Evolutionary conservation across 2,113 vertebrate genomes (phyloP).

Genomic region (Regulus satrapa): DNA sequence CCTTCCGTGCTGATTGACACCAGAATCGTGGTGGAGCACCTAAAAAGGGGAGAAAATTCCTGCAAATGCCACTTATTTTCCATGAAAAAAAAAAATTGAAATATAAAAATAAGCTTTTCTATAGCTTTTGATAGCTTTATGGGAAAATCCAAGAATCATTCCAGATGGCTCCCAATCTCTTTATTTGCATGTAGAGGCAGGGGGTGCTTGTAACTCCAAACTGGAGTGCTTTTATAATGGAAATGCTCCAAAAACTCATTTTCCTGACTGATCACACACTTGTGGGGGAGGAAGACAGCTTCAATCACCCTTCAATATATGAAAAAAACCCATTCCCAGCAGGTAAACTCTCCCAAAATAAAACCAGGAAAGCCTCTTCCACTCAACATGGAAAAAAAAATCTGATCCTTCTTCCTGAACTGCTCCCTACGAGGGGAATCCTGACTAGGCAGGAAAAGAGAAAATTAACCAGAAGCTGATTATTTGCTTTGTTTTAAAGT

Average conservation of each 20-base stretch:
- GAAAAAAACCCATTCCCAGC: not conserved
- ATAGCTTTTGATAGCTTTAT: not conserved
- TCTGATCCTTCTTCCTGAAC: not conserved
- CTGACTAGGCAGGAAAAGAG: not conserved
- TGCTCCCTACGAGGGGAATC: not conserved
- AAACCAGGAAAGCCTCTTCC: not conserved
- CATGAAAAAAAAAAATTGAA: not conserved
- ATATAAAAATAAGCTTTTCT: not conserved
- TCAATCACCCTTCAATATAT: not conserved
- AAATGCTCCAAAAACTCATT: not conserved
- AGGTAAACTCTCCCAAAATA: not conserved
- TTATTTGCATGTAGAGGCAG: not conserved
- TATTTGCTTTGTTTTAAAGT: not conserved
- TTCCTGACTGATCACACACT: not conserved
- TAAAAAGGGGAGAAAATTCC: not conserved
- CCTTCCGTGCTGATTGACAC: not conserved
- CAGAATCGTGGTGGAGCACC: accelerated
- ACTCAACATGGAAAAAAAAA: not conserved
- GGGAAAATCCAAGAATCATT: not conserved
- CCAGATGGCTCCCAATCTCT: not conserved
- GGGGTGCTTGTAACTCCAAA: not conserved
- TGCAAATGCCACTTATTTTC: not conserved
- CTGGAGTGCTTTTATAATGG: not conserved
- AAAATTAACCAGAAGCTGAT: not conserved
- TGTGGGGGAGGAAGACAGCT: not conserved